These are phyloP conservation scores for Plecturocebus donacophilus DNA, from an alignment of 2,113 vertebrate species.

Conservation along the genomic window DNA sequence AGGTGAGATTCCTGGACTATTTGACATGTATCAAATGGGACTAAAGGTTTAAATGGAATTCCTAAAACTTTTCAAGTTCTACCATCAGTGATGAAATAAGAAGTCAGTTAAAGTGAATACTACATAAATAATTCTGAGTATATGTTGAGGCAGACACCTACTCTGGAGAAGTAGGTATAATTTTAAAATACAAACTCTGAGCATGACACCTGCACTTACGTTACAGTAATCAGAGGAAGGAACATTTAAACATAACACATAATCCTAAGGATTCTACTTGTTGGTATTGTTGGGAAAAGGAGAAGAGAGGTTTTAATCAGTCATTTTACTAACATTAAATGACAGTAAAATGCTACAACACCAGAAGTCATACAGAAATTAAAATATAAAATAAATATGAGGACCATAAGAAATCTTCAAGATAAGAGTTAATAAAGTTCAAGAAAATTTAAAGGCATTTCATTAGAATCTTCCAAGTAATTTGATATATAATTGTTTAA, in stretches of 20 bases:
- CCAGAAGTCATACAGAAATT: background rate
- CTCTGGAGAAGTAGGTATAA: background rate
- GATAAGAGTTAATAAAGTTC: background rate
- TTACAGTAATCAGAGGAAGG: background rate
- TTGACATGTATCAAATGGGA: background rate
- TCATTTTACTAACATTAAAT: background rate
- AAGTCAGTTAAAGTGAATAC: constrained; percentile 4
- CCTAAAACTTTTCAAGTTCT: background rate
- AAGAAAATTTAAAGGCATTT: background rate
- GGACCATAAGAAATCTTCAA: background rate
- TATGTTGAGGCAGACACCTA: background rate
- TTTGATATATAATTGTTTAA: background rate
- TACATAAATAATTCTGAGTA: background rate
- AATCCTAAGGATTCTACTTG: background rate
- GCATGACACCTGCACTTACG: background rate
- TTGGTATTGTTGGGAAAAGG: background rate
- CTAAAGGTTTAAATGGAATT: background rate
- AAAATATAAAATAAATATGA: background rate
- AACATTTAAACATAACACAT: background rate
- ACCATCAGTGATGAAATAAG: background rate
- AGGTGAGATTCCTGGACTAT: background rate
- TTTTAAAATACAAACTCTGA: background rate
- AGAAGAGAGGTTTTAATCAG: background rate
- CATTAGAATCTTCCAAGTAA: background rate
- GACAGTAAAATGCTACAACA: background rate